Evolutionary conservation across 2,113 vertebrate genomes (phyloP).

Genomic region (Alethe castanea): DNA sequence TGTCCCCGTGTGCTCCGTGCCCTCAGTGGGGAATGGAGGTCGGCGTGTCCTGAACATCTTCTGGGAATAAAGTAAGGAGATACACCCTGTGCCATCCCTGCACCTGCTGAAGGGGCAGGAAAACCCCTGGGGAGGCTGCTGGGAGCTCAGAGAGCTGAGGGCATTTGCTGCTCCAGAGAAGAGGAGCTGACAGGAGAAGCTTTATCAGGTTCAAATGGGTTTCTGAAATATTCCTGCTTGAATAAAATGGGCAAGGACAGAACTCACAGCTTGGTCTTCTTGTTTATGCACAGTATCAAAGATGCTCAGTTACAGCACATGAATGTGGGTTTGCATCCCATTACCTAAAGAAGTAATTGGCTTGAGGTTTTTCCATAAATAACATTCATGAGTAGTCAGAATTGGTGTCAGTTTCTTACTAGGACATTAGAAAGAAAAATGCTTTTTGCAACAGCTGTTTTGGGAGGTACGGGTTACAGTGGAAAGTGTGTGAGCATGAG

Average conservation of each 20-base stretch:
- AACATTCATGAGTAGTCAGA: background rate
- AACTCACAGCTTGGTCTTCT: background rate
- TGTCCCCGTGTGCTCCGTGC: rapidly evolving
- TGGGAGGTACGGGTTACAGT: background rate
- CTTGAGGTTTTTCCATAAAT: background rate
- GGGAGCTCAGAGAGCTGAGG: background rate
- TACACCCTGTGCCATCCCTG: background rate
- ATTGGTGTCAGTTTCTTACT: background rate
- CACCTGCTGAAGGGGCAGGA: background rate
- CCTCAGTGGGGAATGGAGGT: background rate
- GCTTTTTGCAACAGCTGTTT: background rate
- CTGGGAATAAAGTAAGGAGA: background rate
- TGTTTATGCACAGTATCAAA: background rate
- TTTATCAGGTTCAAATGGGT: background rate
- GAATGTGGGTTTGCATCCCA: background rate
- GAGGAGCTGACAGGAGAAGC: background rate
- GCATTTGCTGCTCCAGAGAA: background rate
- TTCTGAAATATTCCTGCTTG: background rate
- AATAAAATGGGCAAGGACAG: background rate
- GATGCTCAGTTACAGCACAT: background rate
- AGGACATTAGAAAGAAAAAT: background rate
- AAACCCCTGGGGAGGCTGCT: background rate
- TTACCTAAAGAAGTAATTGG: background rate
- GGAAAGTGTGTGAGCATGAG: background rate
- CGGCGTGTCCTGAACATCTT: background rate